phyloP scores from a whole-genome alignment of 2,888 invertebrate species.

The Scaptomyza reducta region DNA sequence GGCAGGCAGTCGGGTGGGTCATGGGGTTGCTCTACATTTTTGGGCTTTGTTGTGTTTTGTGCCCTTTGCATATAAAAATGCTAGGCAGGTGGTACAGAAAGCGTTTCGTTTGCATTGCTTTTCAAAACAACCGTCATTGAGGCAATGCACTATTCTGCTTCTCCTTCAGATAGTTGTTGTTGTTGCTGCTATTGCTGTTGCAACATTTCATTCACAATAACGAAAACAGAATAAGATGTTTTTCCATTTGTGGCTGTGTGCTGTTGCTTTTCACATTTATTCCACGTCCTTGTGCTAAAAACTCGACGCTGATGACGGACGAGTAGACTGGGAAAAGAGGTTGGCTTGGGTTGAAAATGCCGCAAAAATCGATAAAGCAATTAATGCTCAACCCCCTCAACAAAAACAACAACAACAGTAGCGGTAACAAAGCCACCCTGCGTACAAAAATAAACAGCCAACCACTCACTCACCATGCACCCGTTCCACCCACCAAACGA shows the following conservation, averaged over 20 bases:
- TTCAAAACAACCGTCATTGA: conserved; percentile 52
- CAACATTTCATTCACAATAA: conserved; percentile 58
- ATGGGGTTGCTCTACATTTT: conserved; percentile 66
- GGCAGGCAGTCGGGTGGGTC: neutral
- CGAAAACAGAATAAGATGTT: conserved; percentile 38
- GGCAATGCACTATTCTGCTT: conserved; percentile 57
- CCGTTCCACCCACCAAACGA: conserved; percentile 18
- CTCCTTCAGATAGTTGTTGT: conserved; percentile 30
- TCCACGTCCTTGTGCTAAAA: conserved; percentile 74
- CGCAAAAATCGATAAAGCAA: conserved; percentile 80
- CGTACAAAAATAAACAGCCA: conserved; percentile 62
- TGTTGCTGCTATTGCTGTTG: conserved; percentile 25
- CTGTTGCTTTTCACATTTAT: conserved; percentile 54
- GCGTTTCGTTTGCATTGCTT: conserved; percentile 59
- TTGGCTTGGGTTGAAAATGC: conserved; percentile 23
- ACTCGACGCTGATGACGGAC: conserved; percentile 22
- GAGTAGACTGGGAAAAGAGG: conserved; percentile 23
- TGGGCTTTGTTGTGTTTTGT: conserved; percentile 59
- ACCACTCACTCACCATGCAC: conserved; percentile 21
- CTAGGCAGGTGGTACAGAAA: conserved; percentile 58
- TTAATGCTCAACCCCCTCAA: conserved; percentile 69
- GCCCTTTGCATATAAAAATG: conserved; percentile 33
- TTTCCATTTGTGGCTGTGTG: conserved; percentile 44
- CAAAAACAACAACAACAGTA: conserved; percentile 5
- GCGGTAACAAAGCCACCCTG: conserved; percentile 54